Evolutionary conservation across 2,113 vertebrate species (phyloP).

Genomic region (Anas platyrhynchos): DNA sequence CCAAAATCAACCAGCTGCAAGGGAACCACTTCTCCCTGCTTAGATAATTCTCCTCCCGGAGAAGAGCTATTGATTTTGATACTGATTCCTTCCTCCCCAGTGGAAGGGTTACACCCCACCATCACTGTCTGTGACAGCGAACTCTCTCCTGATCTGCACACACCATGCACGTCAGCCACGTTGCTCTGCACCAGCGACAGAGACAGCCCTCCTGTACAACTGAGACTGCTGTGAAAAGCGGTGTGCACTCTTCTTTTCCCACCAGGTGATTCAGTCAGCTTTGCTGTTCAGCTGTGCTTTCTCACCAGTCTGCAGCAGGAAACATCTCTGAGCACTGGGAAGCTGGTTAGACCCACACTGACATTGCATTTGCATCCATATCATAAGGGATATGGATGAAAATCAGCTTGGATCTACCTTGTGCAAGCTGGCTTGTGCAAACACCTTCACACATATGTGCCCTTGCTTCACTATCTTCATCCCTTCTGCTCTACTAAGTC

Average conservation of each 20-base stretch:
- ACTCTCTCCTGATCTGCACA: neutral
- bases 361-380: neutral
- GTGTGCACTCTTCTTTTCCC: fast-evolving
- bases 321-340: fast-evolving
- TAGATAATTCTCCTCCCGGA: constrained; percentile 17
- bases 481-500: neutral
- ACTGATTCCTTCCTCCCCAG: constrained; percentile 15
- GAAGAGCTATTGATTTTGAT: constrained; percentile 69
- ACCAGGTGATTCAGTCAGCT: neutral
- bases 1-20: constrained; percentile 54
- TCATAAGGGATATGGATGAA: neutral
- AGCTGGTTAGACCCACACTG: fast-evolving
- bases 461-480: neutral
- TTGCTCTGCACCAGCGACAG: neutral
- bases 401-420: neutral
- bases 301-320: neutral
- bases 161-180: neutral
- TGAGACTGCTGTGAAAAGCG: fast-evolving
- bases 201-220: neutral
- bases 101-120: neutral
- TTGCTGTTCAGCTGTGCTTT: fast-evolving
- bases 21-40: constrained; percentile 52
- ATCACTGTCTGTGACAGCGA: neutral
- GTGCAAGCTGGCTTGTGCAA: neutral
- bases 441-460: fast-evolving